Evolutionary conservation across 2,888 invertebrate genomes (phyloP), one percentile per base, ranked within the genome.

Genomic region (Choreutis nemorana): DNA sequence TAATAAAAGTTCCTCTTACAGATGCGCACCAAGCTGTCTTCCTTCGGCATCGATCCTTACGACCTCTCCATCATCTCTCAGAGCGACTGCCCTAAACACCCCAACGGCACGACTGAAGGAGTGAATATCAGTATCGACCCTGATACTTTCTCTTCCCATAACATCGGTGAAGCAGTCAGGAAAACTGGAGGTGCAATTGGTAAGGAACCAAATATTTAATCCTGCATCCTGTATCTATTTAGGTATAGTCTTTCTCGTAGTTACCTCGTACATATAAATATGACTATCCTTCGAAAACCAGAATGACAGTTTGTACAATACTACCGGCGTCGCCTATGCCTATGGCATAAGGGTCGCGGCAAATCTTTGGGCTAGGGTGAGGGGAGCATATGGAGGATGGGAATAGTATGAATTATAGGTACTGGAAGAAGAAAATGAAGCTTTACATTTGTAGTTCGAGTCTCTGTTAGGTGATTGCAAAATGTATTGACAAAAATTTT

Each of bases 31-130:
- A 83, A 82, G 43, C 55, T 91, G 34, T 61, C 82, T 0, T 66
- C 72, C 1, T 86, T 72, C 50, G 87, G 87, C 25, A 84, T 91
- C n/a, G 87, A 90, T 58, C 90, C 90, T 0, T 89, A 80, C 60
- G 88, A 89, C 46, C 62, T 92, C 38, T 89, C 88, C 36, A 84
- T 89, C 40, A 85, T 91, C 39, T 82, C 83, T 4, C 92, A 91
- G 55, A 79, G 49, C 13, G 83, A 83, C 9, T 92, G 92, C 56
- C 87, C 89, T 1, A 58, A 62, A 7, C 83, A 83, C 36, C 75
- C 81, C 45, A 73, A 83, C 37, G 80, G 79, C 4, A 65, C 78
- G 9, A 79, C 83, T 1, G 71, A 78, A 13, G 83, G 84, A 0
- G 78, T 83, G 22, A 84, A 86, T 55, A 87, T 91, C 37, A 84